Base-by-base conservation (phyloP, 35 echinoderm and acorn worm genomes). In the Lytechinus pictus region DNA sequence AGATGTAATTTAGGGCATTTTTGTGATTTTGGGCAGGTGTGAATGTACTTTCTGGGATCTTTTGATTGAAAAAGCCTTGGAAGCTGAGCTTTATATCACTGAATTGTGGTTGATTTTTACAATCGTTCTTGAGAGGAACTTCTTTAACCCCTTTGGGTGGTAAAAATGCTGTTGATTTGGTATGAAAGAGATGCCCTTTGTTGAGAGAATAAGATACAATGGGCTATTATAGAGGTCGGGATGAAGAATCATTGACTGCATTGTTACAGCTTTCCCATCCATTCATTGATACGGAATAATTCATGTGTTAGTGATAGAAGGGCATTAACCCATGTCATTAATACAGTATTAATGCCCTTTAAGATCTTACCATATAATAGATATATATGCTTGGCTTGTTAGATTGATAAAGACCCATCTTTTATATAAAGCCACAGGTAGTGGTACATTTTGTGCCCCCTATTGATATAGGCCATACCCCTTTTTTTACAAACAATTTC, bases 31-130 rank as follows among this genome's bases (percentile, higher is more conserved):
- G 33, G 33, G 33, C 33, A 44, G 33, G 33, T 44, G 33, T 44
- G 33, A 44, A 44, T 44, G 33, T 44, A 44, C 33, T 44, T 44
- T 44, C 33, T 16, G 57, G 57, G 57, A 24, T 24, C 66, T 79
- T 79, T 14, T 79, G 66, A 79, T 79, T 19, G 66, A 79, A 58
- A 58, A 79, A 79, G 66, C 66, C 66, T 79, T 79, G 66, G 66
- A 79, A 79, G 66, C 66, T 79, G 66, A 79, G 66, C 66, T 79
- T 79, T 79, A 16, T 24, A 14, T 79, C 14, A 16, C 66, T 79
- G 66, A 79, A 79, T 79, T 79, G 66, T 16, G 66, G 66, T 79
- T 79, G 66, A 79, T 79, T 79, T 79, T 79, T 79, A 79, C n/a
- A 24, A 79, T 24, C 1, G 66, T 16, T 79, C 7, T 24, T n/a